These are phyloP conservation scores for Brenthis ino DNA, from an alignment of 2,888 invertebrate species.

Conservation along the genomic window DNA sequence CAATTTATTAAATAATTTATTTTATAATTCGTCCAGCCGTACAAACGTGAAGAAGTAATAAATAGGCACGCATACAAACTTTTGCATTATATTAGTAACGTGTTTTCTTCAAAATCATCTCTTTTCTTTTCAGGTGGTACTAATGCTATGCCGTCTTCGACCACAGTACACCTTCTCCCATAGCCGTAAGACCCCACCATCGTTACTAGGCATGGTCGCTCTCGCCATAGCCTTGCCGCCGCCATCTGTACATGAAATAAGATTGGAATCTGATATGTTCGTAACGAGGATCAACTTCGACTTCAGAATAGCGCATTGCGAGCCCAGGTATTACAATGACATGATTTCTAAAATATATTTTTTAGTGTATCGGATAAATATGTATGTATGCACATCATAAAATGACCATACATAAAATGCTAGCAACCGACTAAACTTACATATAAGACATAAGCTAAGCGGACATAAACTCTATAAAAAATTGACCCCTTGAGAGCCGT, in stretches of 20 bases:
- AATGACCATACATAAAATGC: too few species aligned
- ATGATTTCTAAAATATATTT: constrained; percentile 7
- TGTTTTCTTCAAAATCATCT: constrained; percentile 34
- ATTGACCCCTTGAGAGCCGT: too few species aligned
- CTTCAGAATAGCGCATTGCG: constrained; percentile 98
- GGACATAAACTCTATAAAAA: too few species aligned
- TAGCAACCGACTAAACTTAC: too few species aligned
- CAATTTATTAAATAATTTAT: too few species aligned
- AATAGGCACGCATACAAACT: constrained; percentile 2
- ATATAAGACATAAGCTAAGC: too few species aligned
- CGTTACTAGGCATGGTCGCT: constrained; percentile 96
- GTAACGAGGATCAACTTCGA: constrained; percentile 97
- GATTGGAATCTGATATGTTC: constrained; percentile 97
- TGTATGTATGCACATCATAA: background rate
- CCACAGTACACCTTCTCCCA: constrained; percentile 97
- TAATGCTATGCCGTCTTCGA: constrained; percentile 94
- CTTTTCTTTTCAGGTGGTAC: constrained; percentile 89
- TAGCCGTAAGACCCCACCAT: constrained; percentile 92
- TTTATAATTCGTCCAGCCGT: too few species aligned
- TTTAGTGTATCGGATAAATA: background rate
- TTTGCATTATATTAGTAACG: constrained; percentile 8
- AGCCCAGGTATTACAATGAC: constrained; percentile 89
- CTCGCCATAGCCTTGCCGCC: constrained; percentile 97
- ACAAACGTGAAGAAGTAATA: too few species aligned
- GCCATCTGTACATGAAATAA: constrained; percentile 97